Conservation (phyloP, 30 jellyfish, hydroid and myxozoan genomes). For the Cassiopea andromeda region DNA sequence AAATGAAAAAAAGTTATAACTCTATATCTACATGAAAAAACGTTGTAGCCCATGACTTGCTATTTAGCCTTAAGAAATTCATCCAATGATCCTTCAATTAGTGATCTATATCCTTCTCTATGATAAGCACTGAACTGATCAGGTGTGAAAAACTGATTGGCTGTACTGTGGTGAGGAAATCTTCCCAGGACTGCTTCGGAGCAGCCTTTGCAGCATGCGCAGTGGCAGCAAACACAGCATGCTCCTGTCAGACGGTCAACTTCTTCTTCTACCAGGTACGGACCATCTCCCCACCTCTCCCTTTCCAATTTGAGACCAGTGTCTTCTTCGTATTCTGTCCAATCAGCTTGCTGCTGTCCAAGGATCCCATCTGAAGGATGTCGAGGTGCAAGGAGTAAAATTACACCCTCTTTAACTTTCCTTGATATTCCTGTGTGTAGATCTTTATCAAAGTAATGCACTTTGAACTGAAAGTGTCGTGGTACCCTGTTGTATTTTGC, state of each 20-base stretch:
- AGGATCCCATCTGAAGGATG: conserved; percentile 61
- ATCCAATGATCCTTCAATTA: conserved; percentile 47
- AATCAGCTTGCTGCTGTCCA: conserved; percentile 1
- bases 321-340: conserved; percentile 56
- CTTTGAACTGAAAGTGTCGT: conserved; percentile 63
- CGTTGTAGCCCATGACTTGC: neutral
- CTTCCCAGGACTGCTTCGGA: conserved; percentile 71
- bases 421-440: conserved; percentile 9
- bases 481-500: conserved; percentile 17
- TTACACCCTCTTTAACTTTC: conserved; percentile 67
- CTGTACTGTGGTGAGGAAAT: conserved; percentile 81
- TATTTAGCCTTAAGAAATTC: conserved; percentile 6
- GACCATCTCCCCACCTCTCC: conserved; percentile 77
- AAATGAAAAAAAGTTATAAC: too few relatives aligned
- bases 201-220: conserved; percentile 41
- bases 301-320: conserved; percentile 45
- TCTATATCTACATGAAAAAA: too few relatives aligned
- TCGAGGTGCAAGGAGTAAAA: conserved; percentile 54
- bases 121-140: conserved; percentile 81
- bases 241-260: conserved; percentile 66
- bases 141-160: conserved; percentile 78
- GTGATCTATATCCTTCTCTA: conserved; percentile 80
- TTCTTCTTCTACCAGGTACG: conserved; percentile 43
- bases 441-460: conserved; percentile 63
- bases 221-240: conserved; percentile 73